A percentile compares a stretch with the other conserved stretches of the same genome.
Evolutionary conservation across 2,888 invertebrate genomes (phyloP).

Genomic region (Hyalella azteca): DNA sequence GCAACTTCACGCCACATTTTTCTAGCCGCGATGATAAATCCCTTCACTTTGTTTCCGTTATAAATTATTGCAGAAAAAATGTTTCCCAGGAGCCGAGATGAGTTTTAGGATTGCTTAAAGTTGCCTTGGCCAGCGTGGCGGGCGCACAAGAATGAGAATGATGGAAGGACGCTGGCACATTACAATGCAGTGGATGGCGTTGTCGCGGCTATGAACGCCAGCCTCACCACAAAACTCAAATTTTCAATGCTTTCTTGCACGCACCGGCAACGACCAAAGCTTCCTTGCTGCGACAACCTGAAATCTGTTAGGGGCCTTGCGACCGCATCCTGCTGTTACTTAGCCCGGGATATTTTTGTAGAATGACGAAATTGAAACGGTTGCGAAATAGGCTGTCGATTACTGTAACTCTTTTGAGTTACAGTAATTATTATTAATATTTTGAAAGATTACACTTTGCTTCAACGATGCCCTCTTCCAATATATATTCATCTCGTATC

Average conservation of each 20-base stretch:
- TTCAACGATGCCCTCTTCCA: too few relatives aligned
- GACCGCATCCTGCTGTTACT: too few relatives aligned
- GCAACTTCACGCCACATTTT: too few relatives aligned
- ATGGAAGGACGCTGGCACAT: neutral
- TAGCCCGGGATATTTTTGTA: too few relatives aligned
- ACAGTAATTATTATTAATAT: too few relatives aligned
- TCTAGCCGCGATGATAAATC: too few relatives aligned
- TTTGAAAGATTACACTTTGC: too few relatives aligned
- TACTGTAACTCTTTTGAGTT: too few relatives aligned
- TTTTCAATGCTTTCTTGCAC: neutral
- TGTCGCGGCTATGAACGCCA: constrained; percentile 7
- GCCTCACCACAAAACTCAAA: neutral
- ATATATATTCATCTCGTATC: too few relatives aligned
- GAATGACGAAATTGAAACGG: too few relatives aligned
- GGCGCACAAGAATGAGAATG: constrained; percentile 14
- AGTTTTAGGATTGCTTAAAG: constrained; percentile 27
- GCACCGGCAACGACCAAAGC: neutral
- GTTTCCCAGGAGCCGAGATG: neutral
- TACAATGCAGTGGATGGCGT: constrained; percentile 2
- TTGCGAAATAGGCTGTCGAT: too few relatives aligned
- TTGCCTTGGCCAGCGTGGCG: neutral
- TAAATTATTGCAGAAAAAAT: neutral
- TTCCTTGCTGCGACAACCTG: neutral
- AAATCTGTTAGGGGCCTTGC: neutral
- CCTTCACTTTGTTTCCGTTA: neutral